Evolutionary conservation across 1,140 invertebrate species (phyloP).

Genomic region (Aphaenogaster rudis): DNA sequence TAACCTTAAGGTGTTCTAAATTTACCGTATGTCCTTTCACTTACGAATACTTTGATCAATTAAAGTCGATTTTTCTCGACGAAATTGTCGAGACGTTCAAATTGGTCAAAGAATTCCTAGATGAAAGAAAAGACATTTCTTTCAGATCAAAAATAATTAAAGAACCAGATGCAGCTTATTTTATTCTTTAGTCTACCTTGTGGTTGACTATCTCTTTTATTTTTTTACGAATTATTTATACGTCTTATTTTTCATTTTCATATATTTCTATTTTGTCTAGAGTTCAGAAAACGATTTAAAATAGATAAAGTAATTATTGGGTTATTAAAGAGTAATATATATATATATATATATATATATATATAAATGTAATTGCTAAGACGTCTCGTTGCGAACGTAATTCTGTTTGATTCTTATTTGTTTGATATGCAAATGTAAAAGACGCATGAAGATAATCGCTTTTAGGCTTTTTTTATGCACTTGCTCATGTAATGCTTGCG

Average conservation of each 20-base stretch:
- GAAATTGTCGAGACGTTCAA: constrained; percentile 16
- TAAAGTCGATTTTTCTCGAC: constrained; percentile 2
- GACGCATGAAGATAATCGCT: neutral
- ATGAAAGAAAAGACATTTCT: neutral
- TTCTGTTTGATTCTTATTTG: neutral
- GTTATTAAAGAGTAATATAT: constrained; percentile 8
- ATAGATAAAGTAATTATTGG: neutral
- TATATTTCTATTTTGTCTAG: neutral
- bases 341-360: neutral
- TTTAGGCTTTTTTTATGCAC: neutral
- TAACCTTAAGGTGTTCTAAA: neutral
- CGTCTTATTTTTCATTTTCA: neutral
- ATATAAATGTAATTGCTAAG: neutral
- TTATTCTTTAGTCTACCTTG: neutral
- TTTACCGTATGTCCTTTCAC: neutral
- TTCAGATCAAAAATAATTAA: neutral
- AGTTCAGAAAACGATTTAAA: neutral
- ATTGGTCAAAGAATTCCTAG: constrained; percentile 7
- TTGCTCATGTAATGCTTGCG: neutral
- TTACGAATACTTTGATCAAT: constrained; percentile 38
- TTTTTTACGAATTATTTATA: neutral
- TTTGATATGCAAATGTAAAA: constrained; percentile 13
- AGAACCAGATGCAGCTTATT: neutral
- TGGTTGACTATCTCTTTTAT: neutral
- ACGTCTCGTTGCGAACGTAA: neutral